Base-by-base conservation (phyloP, 2,113 vertebrate genomes). In the Rhinopomastus cyanomelas region DNA sequence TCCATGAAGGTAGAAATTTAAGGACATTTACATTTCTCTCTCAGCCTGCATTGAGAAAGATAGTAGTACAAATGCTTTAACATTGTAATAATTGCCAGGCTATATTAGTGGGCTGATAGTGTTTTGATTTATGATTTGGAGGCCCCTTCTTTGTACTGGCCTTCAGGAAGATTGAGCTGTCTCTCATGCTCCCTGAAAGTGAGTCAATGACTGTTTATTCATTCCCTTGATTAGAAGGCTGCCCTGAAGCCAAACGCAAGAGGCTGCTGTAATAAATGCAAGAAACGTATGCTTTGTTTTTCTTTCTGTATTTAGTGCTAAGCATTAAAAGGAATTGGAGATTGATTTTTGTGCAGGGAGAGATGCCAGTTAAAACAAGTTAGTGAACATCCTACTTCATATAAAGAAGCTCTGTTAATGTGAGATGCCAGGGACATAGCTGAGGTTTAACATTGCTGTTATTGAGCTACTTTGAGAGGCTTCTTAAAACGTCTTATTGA, bases 191-290 rank as follows among this genome's bases (percentile, higher is more conserved):
- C 89, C 46, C 87, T 92, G 85, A 92, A 94, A 97, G 84, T 87
- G 96, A 97, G 95, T 97, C 96, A 96, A 95, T 96, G 96, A 79
- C 89, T 97, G 93, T 96, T 97, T 97, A 96, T 96, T 96, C 96
- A 95, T 95, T 95, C 87, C 36, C 92, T 95, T 97, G 97, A 97
- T 97, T 97, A 97, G 96, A 96, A 96, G 96, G 80, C 71, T 97
- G 91, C 96, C 97, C 97, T 96, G 87, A 92, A 96, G 96, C 92
- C 93, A 96, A 96, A 96, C 96, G 95, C 95, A 96, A 96, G 92
- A 91, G 92, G 52, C 81, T 95, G 80, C 75, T 82, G 34, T 95
- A 96, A 95, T 96, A 97, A 97, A 97, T 95, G 90, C 71, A 95
- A 96, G 84, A 85, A 91, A 91, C 69, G 74, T 49, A 84, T 79